These are phyloP conservation scores for Alces alces DNA, from an alignment of 2,113 vertebrate species.

Conservation along the genomic window DNA sequence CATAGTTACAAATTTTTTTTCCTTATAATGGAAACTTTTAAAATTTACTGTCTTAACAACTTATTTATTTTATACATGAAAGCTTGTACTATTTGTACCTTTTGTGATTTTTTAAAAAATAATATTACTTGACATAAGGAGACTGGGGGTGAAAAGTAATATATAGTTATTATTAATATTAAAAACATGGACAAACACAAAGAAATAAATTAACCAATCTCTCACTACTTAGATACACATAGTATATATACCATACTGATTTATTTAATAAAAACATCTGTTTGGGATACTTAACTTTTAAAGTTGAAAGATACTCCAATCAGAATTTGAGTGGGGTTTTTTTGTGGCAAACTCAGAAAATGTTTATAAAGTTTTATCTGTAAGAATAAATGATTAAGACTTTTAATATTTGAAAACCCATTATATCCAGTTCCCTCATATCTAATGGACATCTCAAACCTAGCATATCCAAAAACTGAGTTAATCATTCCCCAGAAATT, in stretches of 20 bases:
- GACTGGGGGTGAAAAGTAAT: neutral
- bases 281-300: neutral
- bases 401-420: constrained; percentile 7
- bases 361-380: neutral
- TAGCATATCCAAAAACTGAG: neutral
- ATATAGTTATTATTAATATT: neutral
- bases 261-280: neutral
- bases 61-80: neutral
- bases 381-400: neutral
- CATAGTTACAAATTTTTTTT: neutral
- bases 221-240: neutral
- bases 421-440: neutral
- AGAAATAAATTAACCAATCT: neutral
- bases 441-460: neutral
- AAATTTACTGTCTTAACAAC: neutral
- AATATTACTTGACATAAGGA: neutral
- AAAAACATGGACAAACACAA: neutral
- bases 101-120: neutral
- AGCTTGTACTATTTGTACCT: neutral
- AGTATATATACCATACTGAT: neutral
- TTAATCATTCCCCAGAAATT: neutral
- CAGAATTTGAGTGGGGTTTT: neutral
- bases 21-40: neutral
- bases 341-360: neutral
- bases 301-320: neutral